A percentile compares a stretch with the other conserved stretches of the same genome.
Conservation (phyloP, 2,888 invertebrate genomes). For the Gari tellinella region DNA sequence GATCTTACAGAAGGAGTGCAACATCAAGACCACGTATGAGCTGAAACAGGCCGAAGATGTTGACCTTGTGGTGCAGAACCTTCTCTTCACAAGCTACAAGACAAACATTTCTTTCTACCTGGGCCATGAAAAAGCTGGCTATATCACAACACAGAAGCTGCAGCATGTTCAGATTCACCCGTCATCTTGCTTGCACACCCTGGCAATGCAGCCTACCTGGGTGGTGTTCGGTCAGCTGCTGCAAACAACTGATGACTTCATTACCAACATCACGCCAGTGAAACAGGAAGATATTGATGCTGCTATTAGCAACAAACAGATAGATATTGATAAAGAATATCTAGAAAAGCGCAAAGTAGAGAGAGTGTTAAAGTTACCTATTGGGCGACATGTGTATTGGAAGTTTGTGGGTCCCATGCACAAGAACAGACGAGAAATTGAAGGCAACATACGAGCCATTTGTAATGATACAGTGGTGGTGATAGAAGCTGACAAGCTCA, state of each 20-base stretch:
- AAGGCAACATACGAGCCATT: constrained; percentile 46
- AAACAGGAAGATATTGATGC: constrained; percentile 64
- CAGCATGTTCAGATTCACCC: constrained; percentile 76
- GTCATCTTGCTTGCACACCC: constrained; percentile 69
- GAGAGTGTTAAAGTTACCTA: constrained; percentile 50
- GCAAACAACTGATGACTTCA: constrained; percentile 73
- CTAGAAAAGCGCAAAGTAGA: constrained; percentile 57
- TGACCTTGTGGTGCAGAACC: constrained; percentile 55
- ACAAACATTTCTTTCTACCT: constrained; percentile 73
- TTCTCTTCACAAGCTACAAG: constrained; percentile 70
- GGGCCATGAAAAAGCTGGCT: constrained; percentile 76
- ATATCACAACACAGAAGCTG: constrained; percentile 58
- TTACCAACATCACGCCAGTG: constrained; percentile 74
- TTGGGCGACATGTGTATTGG: constrained; percentile 64
- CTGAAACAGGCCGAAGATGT: constrained; percentile 46
- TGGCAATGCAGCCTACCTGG: constrained; percentile 73
- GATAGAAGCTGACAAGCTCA: constrained; percentile 66
- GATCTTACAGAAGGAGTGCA: constrained; percentile 67
- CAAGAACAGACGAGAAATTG: constrained; percentile 58
- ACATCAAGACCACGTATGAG: constrained; percentile 42
- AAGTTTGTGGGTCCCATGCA: constrained; percentile 70
- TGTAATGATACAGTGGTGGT: constrained; percentile 56
- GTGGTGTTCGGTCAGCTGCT: constrained; percentile 74
- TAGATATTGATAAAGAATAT: constrained; percentile 55
- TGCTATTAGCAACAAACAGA: constrained; percentile 33